Base-by-base conservation (phyloP, 35 echinoderm and acorn worm species). In the Amphiura filiformis region DNA sequence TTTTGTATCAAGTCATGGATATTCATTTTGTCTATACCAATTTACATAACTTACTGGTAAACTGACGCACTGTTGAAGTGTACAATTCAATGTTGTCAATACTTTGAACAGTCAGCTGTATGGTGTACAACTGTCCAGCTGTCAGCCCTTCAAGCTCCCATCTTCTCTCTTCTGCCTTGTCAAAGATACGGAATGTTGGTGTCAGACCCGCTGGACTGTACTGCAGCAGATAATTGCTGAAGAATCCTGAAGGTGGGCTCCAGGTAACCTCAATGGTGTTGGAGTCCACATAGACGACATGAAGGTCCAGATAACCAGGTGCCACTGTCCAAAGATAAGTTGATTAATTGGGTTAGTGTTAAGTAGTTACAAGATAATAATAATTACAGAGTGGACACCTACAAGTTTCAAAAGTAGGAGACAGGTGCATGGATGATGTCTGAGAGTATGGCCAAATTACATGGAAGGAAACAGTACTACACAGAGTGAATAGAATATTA, bases 11-110 rank as follows among this genome's bases (percentile, higher is more conserved):
- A n/a, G n/a, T n/a, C n/a, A n/a, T n/a, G n/a, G n/a, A n/a, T n/a
- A n/a, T n/a, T n/a, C n/a, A n/a, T n/a, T n/a, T n/a, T n/a, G n/a
- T n/a, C n/a, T n/a, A n/a, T n/a, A n/a, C n/a, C n/a, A n/a, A n/a
- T n/a, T n/a, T n/a, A n/a, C n/a, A n/a, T n/a, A n/a, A 70, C 61
- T 70, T 70, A 70, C 61, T 70, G 17, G 61, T 70, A 70, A 15
- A n/a, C 26, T 70, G 61, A 30, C 26, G 26, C 26, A 70, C 4
- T 15, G 61, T 26, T 11, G 61, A 2, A 70, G 61, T 13, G 26
- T 70, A 70, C 61, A 70, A n/a, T 23, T 70, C 61, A 70, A 30
- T 70, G 28, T 70, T 70, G 26, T 70, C 61, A 70, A 70, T 30
- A 70, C 17, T 70, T 23, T 70, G 61, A 5, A 70, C 61, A 26